A percentile compares a stretch with the other conserved stretches of the same genome.
Conservation (phyloP, 2,888 invertebrate genomes). For the Pasiphila rectangulata region DNA sequence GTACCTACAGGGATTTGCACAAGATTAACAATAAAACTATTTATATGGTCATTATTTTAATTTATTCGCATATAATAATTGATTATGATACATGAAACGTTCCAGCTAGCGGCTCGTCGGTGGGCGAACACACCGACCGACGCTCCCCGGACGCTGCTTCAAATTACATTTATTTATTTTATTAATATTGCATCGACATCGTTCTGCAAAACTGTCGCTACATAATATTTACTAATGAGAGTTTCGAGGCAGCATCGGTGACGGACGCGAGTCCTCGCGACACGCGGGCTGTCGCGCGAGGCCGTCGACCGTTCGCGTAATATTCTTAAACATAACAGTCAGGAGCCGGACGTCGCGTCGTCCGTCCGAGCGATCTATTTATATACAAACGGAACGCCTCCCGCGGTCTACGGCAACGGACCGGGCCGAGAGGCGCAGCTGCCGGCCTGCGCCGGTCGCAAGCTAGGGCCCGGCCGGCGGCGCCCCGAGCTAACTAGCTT, state of each 20-base stretch:
- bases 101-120: conserved; percentile 56
- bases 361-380: conserved; percentile 71
- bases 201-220: conserved; percentile 72
- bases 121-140: conserved; percentile 51
- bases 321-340: conserved; percentile 77
- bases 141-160: conserved; percentile 56
- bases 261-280: conserved; percentile 58
- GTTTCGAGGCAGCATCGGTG: conserved; percentile 71
- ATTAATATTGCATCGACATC: conserved; percentile 73
- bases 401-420: conserved; percentile 38
- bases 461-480: conserved; percentile 36
- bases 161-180: conserved; percentile 69
- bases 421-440: conserved; percentile 36
- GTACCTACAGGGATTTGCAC: not conserved
- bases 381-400: conserved; percentile 67
- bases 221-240: conserved; percentile 77
- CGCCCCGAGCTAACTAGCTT: conserved; percentile 57
- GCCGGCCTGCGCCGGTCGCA: conserved; percentile 31
- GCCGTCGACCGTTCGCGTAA: conserved; percentile 68
- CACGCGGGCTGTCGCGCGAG: conserved; percentile 50
- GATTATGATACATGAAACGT: conserved; percentile 79
- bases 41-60: conserved; percentile 35
- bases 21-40: conserved; percentile 5
- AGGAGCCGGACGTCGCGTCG: conserved; percentile 54
- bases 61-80: conserved; percentile 80